These are phyloP conservation scores for Sebastes glaucus DNA, from an alignment of 2,797 vertebrate genomes.

Conservation along the genomic window DNA sequence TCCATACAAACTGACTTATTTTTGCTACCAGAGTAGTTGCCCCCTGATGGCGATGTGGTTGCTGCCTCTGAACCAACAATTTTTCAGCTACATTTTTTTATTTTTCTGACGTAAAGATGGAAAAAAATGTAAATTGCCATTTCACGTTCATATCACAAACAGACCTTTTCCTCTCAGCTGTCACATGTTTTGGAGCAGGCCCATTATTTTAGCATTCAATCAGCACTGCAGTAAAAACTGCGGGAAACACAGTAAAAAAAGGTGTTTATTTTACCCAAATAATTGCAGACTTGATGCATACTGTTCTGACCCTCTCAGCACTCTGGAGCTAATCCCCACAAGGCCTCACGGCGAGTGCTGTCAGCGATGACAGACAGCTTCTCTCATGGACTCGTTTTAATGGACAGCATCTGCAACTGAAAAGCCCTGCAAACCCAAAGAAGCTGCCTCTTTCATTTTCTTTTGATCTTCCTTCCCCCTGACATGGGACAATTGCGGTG, in stretches of 20 bases:
- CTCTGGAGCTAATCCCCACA: constrained; percentile 51
- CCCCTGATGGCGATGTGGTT: too few species aligned
- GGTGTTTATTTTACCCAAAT: constrained; percentile 41
- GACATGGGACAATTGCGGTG: constrained; percentile 9
- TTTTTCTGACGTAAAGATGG: neutral
- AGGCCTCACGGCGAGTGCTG: constrained; percentile 55
- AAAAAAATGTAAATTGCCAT: neutral
- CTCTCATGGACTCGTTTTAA: constrained; percentile 55
- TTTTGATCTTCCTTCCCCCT: constrained; percentile 14
- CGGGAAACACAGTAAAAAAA: neutral
- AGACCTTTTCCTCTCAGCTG: neutral
- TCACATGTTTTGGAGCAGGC: constrained; percentile 24
- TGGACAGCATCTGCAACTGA: constrained; percentile 30
- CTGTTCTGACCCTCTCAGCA: constrained; percentile 47
- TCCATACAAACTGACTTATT: too few species aligned
- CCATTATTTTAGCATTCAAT: constrained; percentile 23
- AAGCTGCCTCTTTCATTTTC: constrained; percentile 14
- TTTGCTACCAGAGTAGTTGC: too few species aligned
- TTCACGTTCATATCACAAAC: neutral
- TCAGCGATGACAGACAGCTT: constrained; percentile 61
- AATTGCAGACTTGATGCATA: constrained; percentile 46
- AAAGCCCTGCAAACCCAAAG: constrained; percentile 23
- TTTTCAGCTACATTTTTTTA: too few species aligned
- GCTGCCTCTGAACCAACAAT: too few species aligned
- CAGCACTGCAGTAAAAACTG: neutral